Conservation (phyloP, 2,888 invertebrate species). For the Scaptomyza reducta region DNA sequence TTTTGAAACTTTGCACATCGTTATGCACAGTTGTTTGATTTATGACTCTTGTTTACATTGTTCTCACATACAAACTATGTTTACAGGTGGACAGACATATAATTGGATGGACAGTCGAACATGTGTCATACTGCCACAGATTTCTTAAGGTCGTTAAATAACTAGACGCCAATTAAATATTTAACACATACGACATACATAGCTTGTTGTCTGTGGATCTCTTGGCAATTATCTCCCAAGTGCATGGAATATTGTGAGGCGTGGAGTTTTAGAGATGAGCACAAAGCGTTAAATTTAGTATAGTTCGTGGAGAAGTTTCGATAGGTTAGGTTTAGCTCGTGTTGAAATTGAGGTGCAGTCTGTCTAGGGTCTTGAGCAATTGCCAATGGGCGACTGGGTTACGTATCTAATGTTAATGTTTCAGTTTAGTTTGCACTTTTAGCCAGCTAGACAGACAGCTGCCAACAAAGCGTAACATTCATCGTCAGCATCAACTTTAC, state of each 20-base stretch:
- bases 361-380: slow-evolving; percentile 45
- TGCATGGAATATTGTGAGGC: slow-evolving; percentile 56
- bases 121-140: slow-evolving; percentile 60
- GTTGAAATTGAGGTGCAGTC: slow-evolving; percentile 21
- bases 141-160: slow-evolving; percentile 71
- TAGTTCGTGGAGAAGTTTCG: not conserved
- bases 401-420: slow-evolving; percentile 38
- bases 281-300: not conserved
- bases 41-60: slow-evolving; percentile 53
- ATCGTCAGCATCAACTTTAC: slow-evolving; percentile 32
- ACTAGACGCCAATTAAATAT: slow-evolving; percentile 66
- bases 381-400: slow-evolving; percentile 45
- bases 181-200: slow-evolving; percentile 45
- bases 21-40: slow-evolving; percentile 55
- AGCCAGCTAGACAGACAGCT: slow-evolving; percentile 66
- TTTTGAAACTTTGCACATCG: slow-evolving; percentile 51
- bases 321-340: slow-evolving; percentile 7
- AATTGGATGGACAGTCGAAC: slow-evolving; percentile 17
- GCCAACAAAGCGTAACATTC: slow-evolving; percentile 60
- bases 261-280: slow-evolving; percentile 26
- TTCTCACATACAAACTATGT: slow-evolving; percentile 48
- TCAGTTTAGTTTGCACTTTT: slow-evolving; percentile 38
- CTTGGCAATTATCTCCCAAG: slow-evolving; percentile 44
- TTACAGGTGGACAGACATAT: slow-evolving; percentile 1
- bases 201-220: slow-evolving; percentile 24